These are phyloP conservation scores for Hyperoplus immaculatus DNA, from an alignment of 2,797 vertebrate genomes.

Conservation along the genomic window DNA sequence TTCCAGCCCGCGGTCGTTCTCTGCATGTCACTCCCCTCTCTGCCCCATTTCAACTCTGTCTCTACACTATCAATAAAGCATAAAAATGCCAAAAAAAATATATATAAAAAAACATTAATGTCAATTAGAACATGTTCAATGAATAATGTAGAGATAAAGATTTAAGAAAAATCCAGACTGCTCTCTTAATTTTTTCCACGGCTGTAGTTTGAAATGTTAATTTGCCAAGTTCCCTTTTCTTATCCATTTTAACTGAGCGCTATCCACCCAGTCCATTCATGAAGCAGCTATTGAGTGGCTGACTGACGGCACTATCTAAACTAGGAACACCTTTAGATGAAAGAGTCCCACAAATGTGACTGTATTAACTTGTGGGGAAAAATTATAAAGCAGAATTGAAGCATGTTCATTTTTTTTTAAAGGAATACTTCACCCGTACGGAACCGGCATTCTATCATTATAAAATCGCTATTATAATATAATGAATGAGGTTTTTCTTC, in stretches of 20 bases:
- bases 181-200: too few relatives aligned
- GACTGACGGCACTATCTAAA: conserved; percentile 22
- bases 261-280: neutral
- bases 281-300: conserved; percentile 1
- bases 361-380: neutral
- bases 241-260: conserved; percentile 6
- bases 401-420: neutral
- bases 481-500: too few relatives aligned
- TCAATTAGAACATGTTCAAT: too few relatives aligned
- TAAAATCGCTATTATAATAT: too few relatives aligned
- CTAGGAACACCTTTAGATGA: neutral
- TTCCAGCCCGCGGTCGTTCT: too few relatives aligned
- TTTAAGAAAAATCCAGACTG: too few relatives aligned
- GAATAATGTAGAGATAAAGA: too few relatives aligned
- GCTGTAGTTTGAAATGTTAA: neutral
- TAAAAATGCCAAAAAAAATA: too few relatives aligned
- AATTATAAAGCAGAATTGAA: neutral
- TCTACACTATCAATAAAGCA: too few relatives aligned
- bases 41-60: too few relatives aligned
- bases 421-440: neutral
- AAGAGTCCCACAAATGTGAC: neutral
- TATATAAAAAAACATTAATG: too few relatives aligned
- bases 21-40: too few relatives aligned
- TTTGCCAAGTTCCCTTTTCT: neutral
- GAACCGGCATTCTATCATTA: neutral